Percentiles rank a stretch among this genome's conserved stretches.
These are phyloP conservation scores for Aphis gossypii DNA, from an alignment of 1,140 invertebrate genomes.

Conservation along the genomic window DNA sequence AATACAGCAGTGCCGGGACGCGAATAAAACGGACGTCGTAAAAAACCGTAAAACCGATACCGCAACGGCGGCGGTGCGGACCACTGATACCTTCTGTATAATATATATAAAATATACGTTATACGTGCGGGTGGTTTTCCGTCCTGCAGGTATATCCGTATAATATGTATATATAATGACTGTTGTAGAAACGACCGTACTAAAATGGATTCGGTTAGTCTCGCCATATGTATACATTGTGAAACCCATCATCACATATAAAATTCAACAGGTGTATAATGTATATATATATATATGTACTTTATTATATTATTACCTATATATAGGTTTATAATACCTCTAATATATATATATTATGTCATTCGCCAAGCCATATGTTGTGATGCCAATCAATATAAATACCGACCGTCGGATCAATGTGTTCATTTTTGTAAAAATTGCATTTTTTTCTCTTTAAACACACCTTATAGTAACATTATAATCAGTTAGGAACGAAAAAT, in stretches of 20 bases:
- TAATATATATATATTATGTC: neutral
- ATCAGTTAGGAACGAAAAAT: too few relatives aligned
- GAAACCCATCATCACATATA: neutral
- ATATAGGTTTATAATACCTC: neutral
- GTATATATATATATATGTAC: neutral
- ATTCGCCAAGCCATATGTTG: neutral
- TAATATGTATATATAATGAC: neutral
- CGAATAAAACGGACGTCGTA: constrained; percentile 4
- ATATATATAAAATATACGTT: neutral
- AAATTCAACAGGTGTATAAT: neutral
- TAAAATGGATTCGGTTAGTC: neutral
- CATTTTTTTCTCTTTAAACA: neutral
- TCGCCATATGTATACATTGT: neutral
- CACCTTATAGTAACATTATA: neutral
- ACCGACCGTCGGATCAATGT: neutral
- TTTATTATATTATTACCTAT: neutral
- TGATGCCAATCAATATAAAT: neutral
- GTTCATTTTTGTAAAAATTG: neutral
- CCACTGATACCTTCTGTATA: neutral
- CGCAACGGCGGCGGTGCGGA: neutral
- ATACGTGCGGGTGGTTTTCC: neutral
- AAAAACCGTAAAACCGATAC: constrained; percentile 5
- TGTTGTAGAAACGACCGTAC: neutral
- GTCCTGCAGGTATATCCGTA: neutral
- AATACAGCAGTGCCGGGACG: neutral